A percentile compares a stretch with the other conserved stretches of the same genome.
phyloP scores from a whole-genome alignment of 2,113 vertebrate species.

The Stigmatopora argus region DNA sequence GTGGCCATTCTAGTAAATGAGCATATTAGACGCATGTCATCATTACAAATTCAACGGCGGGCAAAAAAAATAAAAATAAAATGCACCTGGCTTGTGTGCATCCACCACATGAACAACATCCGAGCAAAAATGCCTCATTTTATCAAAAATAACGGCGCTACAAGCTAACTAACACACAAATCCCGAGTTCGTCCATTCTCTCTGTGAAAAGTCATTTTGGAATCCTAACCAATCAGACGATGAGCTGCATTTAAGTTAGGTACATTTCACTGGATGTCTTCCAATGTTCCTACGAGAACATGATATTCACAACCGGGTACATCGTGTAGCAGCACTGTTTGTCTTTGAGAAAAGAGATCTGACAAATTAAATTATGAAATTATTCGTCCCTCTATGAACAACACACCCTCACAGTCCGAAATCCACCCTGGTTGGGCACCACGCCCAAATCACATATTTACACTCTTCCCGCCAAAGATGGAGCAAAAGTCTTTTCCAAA shows the following conservation, averaged over 20 bases:
- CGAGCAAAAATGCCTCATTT: too few relatives aligned
- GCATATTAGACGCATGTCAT: too few relatives aligned
- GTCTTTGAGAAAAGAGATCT: conserved; percentile 19
- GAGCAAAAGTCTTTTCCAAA: conserved; percentile 25
- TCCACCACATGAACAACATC: too few relatives aligned
- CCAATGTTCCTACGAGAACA: background rate
- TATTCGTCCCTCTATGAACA: background rate
- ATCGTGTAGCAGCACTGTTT: conserved; percentile 1
- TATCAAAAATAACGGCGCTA: too few relatives aligned
- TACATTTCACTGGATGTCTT: background rate
- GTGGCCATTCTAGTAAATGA: too few relatives aligned
- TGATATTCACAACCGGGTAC: background rate
- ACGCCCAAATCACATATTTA: background rate
- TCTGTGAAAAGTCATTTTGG: background rate
- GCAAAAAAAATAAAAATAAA: too few relatives aligned
- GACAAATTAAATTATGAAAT: conserved; percentile 1
- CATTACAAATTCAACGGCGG: too few relatives aligned
- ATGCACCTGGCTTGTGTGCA: too few relatives aligned
- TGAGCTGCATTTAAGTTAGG: background rate
- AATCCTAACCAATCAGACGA: background rate
- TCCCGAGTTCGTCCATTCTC: background rate
- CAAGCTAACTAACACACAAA: too few relatives aligned
- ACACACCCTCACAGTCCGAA: conserved; percentile 21
- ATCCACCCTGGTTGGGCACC: conserved; percentile 14
- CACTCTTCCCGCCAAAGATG: conserved; percentile 2